A percentile compares a stretch with the other conserved stretches of the same genome.
phyloP scores from a whole-genome alignment of 2,113 vertebrate species.

The Anas platyrhynchos region DNA sequence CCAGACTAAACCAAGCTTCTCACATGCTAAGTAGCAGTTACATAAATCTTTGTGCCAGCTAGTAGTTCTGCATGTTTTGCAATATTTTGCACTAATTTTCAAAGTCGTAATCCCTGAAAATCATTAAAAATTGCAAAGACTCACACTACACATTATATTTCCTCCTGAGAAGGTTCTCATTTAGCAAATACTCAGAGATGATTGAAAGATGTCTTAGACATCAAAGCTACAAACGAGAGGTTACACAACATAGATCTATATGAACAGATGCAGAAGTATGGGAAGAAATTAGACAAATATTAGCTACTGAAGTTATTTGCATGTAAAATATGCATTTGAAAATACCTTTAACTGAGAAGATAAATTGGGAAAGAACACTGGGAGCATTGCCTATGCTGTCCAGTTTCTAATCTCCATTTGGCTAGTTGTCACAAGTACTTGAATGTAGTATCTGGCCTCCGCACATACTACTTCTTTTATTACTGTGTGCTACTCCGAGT shows the following conservation, averaged over 20 bases:
- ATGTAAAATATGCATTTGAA: not conserved
- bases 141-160: not conserved
- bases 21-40: not conserved
- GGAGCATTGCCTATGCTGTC: not conserved
- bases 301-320: not conserved
- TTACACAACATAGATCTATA: not conserved
- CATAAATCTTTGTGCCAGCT: not conserved
- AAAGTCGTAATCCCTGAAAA: not conserved
- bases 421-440: not conserved
- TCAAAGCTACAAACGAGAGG: not conserved
- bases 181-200: not conserved
- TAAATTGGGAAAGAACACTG: not conserved
- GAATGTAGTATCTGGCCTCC: not conserved
- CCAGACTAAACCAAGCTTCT: not conserved
- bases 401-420: not conserved
- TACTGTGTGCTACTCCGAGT: not conserved
- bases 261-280: fast-evolving
- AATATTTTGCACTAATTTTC: not conserved
- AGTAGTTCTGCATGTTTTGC: not conserved
- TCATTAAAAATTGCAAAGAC: not conserved
- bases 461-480: not conserved
- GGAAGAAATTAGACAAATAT: not conserved
- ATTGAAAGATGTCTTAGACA: not conserved
- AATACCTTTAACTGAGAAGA: not conserved
- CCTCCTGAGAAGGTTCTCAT: not conserved